Evolutionary conservation across 2,797 vertebrate genomes (phyloP).

Genomic region (Lerista edwardsae): DNA sequence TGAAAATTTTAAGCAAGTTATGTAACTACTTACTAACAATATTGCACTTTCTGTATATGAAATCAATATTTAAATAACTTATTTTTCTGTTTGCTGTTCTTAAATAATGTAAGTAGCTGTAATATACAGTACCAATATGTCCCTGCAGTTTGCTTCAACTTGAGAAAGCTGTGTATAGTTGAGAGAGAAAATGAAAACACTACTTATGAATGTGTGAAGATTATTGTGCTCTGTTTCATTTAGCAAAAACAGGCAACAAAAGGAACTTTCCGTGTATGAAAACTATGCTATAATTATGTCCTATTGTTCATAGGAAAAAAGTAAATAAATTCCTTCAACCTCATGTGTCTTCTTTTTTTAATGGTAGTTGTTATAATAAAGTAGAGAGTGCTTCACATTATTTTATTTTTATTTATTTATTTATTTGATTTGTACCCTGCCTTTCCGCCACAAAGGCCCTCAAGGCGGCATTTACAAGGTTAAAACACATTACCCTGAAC

Average conservation of each 20-base stretch:
- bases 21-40: conserved; percentile 90
- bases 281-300: conserved; percentile 95
- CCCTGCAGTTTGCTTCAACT: conserved; percentile 92
- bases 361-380: conserved; percentile 17
- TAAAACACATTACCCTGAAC: not conserved
- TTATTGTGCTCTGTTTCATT: conserved; percentile 91
- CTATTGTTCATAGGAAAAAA: conserved; percentile 89
- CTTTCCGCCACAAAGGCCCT: too few relatives aligned
- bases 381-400: not conserved
- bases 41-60: conserved; percentile 99
- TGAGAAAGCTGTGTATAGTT: conserved; percentile 92
- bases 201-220: conserved; percentile 87
- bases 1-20: conserved; percentile 83
- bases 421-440: too few relatives aligned
- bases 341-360: conserved; percentile 46
- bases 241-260: conserved; percentile 89
- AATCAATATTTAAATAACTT: conserved; percentile 99
- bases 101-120: conserved; percentile 98
- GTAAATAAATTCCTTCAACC: conserved; percentile 88
- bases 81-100: conserved; percentile 93
- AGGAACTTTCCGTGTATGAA: conserved; percentile 95
- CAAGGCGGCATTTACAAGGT: too few relatives aligned
- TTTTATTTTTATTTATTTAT: too few relatives aligned
- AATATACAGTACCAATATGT: conserved; percentile 95
- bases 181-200: conserved; percentile 74